Base-by-base conservation (phyloP, 2,888 invertebrate genomes). In the Trachelus troglodyta region DNA sequence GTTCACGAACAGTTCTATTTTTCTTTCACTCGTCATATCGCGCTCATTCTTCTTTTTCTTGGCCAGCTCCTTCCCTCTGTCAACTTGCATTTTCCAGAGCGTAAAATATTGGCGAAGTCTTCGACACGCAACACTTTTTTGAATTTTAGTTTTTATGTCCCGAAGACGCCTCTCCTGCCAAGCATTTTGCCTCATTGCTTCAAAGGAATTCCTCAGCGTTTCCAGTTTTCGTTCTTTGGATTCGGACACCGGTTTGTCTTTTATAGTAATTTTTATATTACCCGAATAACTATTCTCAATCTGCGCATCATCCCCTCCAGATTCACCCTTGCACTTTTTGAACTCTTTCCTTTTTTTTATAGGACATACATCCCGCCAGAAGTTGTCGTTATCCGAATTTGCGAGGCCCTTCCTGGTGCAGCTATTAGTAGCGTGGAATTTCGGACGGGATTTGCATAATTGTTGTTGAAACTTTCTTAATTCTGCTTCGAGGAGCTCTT, bases 1-100 rank as follows among this genome's bases (percentile, higher is more conserved):
- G 11, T 84, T 86, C 12, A 91, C 85, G 15, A 91, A 87, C 75
- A 87, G 79, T 75, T 91, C 90, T 31, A 91, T 91, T 77, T 86
- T 90, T 11, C 81, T 81, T 34, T 88, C 90, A 12, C 89, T 86
- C 3, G 87, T 83, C 74, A 86, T 80, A 34, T 86, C 85, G 4
- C 69, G 74, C 31, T 82, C 81, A 35, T 82, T 82, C 37, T 37
- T 74, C 23, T 79, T 85, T 31, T 80, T 83, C 12, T 74, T 30
- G 11, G 76, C 79, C 11, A 79, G 31, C 11, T 33, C 78, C 74
- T 79, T 85, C 11, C 69, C 37, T 4, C 83, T 84, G 31, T 78
- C 79, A 0, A 79, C 78, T 12, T 80, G 77, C 23, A 73, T 79
- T 77, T 76, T 86, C 91, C 91, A 91, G 4, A 77, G 74, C 6